Conservation (phyloP, 2,113 vertebrate species). For the Eupsittula cactorum region DNA sequence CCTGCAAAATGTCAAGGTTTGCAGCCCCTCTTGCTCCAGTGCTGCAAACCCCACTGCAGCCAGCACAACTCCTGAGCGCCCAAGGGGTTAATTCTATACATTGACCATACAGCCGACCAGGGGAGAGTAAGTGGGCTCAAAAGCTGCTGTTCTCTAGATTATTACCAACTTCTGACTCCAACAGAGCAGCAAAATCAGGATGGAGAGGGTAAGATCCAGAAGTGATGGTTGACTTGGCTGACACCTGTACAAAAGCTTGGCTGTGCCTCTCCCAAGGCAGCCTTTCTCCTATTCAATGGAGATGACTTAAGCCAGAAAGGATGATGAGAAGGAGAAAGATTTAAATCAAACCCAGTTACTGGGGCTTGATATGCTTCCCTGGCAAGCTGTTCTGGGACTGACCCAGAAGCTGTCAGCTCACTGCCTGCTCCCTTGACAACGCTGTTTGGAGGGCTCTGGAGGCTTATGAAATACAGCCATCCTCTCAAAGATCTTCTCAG, state of each 20-base stretch:
- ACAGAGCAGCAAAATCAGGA: neutral
- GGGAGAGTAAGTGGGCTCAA: neutral
- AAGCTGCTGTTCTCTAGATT: neutral
- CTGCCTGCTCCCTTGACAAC: neutral
- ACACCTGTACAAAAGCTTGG: neutral
- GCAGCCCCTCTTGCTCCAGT: neutral
- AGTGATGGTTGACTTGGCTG: neutral
- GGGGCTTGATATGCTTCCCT: slow-evolving; percentile 24
- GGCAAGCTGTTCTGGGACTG: slow-evolving; percentile 36
- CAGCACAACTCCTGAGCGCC: neutral
- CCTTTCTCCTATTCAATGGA: neutral
- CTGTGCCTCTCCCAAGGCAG: neutral
- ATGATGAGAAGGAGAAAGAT: slow-evolving; percentile 52
- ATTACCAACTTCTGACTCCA: neutral
- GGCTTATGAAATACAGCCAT: neutral
- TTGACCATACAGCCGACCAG: neutral
- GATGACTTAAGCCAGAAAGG: slow-evolving; percentile 42
- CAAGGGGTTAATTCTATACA: neutral
- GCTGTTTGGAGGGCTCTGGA: neutral
- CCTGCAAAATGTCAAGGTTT: neutral
- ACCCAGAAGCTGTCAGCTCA: slow-evolving; percentile 28
- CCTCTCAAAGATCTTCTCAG: neutral
- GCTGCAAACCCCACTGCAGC: neutral
- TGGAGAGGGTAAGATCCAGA: neutral
- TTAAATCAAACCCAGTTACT: slow-evolving; percentile 46